Evolutionary conservation across 1,140 invertebrate species (phyloP).

Genomic region (Leucophenga varia): DNA sequence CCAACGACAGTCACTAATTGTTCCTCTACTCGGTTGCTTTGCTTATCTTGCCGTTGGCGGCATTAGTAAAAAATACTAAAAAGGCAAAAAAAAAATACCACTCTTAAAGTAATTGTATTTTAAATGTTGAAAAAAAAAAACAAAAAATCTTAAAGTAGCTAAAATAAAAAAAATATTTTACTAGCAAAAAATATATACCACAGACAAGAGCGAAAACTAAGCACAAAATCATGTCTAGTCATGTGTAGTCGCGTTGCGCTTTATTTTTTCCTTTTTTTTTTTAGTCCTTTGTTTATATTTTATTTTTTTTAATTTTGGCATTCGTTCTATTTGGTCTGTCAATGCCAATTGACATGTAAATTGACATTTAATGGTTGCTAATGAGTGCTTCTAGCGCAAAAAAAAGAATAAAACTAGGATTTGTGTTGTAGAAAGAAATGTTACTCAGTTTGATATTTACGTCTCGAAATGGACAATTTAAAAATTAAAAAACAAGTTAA

Average conservation of each 20-base stretch:
- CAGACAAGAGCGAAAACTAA: constrained; percentile 21
- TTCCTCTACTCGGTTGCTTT: constrained; percentile 52
- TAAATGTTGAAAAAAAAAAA: constrained; percentile 39
- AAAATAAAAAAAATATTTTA: constrained; percentile 16
- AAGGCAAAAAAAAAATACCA: constrained; percentile 18
- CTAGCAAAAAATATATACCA: no score
- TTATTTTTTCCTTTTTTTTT: constrained; percentile 9
- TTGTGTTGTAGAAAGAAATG: no score
- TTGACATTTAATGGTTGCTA: constrained; percentile 54
- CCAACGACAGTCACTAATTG: constrained; percentile 40
- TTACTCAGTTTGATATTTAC: no score
- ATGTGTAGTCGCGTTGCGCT: not conserved
- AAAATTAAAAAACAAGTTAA: no score
- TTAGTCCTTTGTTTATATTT: constrained; percentile 13
- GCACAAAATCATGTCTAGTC: constrained; percentile 43
- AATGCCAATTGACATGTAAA: constrained; percentile 54
- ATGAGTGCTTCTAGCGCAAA: constrained; percentile 39
- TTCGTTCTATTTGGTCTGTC: constrained; percentile 18
- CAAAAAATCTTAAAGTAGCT: not conserved
- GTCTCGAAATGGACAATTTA: no score
- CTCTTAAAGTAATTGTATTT: constrained; percentile 47
- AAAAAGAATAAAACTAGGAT: no score
- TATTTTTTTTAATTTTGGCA: constrained; percentile 7
- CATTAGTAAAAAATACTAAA: no score
- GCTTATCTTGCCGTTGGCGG: constrained; percentile 34